Percentiles rank a stretch among this genome's conserved stretches.
phyloP scores from a whole-genome alignment of 2,113 vertebrate genomes.

The Bostrychus sinensis region DNA sequence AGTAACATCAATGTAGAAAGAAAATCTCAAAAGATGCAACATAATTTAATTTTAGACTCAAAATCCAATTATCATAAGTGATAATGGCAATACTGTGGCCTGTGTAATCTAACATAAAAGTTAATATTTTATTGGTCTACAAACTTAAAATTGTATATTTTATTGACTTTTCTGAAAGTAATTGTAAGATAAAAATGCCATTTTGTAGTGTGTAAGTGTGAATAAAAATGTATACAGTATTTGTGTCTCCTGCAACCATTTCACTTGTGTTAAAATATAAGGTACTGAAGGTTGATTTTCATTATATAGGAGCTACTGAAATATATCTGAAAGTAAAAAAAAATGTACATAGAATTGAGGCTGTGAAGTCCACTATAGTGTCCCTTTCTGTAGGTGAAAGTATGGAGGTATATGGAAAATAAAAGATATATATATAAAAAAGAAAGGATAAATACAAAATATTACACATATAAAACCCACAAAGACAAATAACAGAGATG shows the following conservation, averaged over 20 bases:
- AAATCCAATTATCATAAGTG: too few species aligned
- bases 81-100: too few species aligned
- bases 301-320: neutral
- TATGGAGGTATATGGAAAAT: slow-evolving; percentile 21
- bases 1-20: too few species aligned
- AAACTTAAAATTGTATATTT: too few species aligned
- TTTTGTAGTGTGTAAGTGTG: neutral
- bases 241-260: too few species aligned
- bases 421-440: slow-evolving; percentile 41
- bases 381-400: slow-evolving; percentile 6
- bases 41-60: too few species aligned
- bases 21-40: too few species aligned
- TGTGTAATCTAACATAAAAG: too few species aligned
- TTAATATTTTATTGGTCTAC: too few species aligned
- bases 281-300: neutral
- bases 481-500: slow-evolving; percentile 37
- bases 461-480: slow-evolving; percentile 48
- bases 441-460: slow-evolving; percentile 62
- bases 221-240: neutral
- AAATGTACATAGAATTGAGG: slow-evolving; percentile 8
- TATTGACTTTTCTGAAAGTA: neutral
- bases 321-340: slow-evolving; percentile 4
- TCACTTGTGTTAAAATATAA: too few species aligned
- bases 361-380: neutral
- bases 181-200: neutral